Evolutionary conservation across 2,113 vertebrate species (phyloP), one percentile per base, ranked within the genome.

Genomic region (Varanus salvator): DNA sequence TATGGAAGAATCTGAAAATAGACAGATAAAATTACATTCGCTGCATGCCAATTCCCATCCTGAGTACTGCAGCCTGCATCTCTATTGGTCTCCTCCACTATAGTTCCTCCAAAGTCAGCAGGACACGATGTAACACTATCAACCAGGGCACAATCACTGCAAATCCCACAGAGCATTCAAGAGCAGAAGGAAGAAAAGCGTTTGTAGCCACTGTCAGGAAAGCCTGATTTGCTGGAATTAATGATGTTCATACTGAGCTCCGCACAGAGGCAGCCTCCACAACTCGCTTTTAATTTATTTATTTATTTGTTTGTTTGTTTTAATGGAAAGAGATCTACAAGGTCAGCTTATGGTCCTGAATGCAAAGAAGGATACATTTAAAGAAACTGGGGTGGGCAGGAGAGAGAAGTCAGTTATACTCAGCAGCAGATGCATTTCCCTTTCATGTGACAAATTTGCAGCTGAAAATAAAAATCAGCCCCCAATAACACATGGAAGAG

Each of bases 151-250:
- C 0, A 0, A 84, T 11, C 14, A 68, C 4, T 74, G 88, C 21
- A 81, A 87, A 90, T 69, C 11, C 82, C 87, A 12, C 19, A 80
- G 76, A 54, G 87, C 85, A 88, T 90, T 82, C 84, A 90, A 80
- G 25, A 87, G 9, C 8, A 93, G 52, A 31, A 69, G 82, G 72
- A 92, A 77, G 6, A 31, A 92, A 82, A 94, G 38, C 23, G 88
- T 92, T 85, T 93, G 11, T 74, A 89, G 85, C 48, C 72, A 80
- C 9, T 85, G 21, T 44, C 1, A 86, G 87, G 44, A 87, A 92
- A 64, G 8, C 84, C 88, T 84, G 64, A 68, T 92, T 95, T 34
- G 44, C 69, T 48, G 1, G 89, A 91, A 91, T 14, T 14, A 92
- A 83, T 44, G 0, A 27, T 81, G 87, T 88, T 72, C 54, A 52